These are phyloP conservation scores for Heterotilapia buettikoferi DNA, from an alignment of 2,113 vertebrate genomes.

Conservation along the genomic window DNA sequence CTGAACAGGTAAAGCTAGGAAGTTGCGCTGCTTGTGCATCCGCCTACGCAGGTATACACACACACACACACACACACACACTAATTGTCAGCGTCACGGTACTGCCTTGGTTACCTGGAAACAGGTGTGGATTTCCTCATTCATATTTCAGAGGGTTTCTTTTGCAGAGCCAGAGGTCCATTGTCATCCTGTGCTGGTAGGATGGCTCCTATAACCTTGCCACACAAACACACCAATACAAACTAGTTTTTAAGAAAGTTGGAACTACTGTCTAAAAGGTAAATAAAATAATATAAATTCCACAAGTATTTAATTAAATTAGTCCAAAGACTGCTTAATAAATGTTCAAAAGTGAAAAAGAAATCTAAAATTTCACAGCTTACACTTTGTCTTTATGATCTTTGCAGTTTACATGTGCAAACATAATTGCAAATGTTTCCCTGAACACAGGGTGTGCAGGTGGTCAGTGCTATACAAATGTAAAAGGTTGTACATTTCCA, in stretches of 20 bases:
- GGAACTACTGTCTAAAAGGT: background rate
- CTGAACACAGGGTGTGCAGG: background rate
- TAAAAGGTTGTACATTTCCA: background rate
- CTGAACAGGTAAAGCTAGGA: conserved; percentile 39
- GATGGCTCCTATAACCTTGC: conserved; percentile 45
- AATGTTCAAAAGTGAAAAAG: background rate
- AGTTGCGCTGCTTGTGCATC: conserved; percentile 5
- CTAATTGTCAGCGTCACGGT: conserved; percentile 42
- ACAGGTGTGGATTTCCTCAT: conserved; percentile 78
- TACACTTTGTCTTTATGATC: background rate
- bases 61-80: background rate
- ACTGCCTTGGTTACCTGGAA: conserved; percentile 77
- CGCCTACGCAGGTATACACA: background rate
- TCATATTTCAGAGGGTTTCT: conserved; percentile 71
- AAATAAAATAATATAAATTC: background rate
- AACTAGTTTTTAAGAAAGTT: background rate
- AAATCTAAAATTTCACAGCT: background rate
- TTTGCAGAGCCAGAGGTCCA: conserved; percentile 56
- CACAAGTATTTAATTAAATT: background rate
- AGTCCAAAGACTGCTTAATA: fast-evolving
- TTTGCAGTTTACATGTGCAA: background rate
- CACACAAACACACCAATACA: background rate
- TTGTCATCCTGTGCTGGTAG: conserved; percentile 55
- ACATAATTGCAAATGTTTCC: background rate
- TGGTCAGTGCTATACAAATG: background rate